These are phyloP conservation scores for Ammodytes dubius DNA, from an alignment of 2,113 vertebrate species.

Conservation along the genomic window DNA sequence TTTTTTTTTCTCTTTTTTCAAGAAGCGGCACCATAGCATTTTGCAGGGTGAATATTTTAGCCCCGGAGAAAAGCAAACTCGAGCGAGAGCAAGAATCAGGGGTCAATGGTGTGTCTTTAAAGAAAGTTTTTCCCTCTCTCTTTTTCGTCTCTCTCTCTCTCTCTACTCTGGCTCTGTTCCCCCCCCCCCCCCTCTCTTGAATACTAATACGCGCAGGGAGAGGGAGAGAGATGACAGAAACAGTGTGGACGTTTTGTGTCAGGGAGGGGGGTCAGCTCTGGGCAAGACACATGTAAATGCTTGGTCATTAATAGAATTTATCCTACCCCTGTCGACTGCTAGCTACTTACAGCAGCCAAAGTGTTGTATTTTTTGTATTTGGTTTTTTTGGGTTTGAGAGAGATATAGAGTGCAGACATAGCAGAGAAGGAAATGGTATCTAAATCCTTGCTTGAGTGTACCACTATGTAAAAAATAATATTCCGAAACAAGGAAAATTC, in stretches of 20 bases:
- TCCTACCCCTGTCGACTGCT: conserved; percentile 85
- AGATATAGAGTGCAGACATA: not conserved
- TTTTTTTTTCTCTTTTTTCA: conserved; percentile 61
- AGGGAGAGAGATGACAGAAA: conserved; percentile 86
- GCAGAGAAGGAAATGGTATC: not conserved
- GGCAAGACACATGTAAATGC: conserved; percentile 93
- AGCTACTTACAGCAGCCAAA: conserved; percentile 59
- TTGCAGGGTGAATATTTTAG: conserved; percentile 97
- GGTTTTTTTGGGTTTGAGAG: not conserved
- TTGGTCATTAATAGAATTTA: conserved; percentile 95
- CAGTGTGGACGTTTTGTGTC: conserved; percentile 91
- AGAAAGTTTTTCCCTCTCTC: conserved; percentile 89
- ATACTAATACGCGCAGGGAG: conserved; percentile 88
- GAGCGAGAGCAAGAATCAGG: conserved; percentile 89
- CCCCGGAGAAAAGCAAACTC: conserved; percentile 94
- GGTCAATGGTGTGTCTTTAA: conserved; percentile 95
- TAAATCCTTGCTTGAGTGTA: not conserved
- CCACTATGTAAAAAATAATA: not conserved
- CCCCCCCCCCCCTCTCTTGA: conserved; percentile 64
- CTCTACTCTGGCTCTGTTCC: conserved; percentile 78
- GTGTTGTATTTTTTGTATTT: not conserved
- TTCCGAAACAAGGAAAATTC: too few relatives aligned
- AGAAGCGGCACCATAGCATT: conserved; percentile 84
- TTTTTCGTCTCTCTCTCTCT: conserved; percentile 2
- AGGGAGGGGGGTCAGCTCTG: conserved; percentile 92